A percentile compares a stretch with the other conserved stretches of the same genome.
Conservation (phyloP, 2,113 vertebrate genomes). For the Scortum barcoo region DNA sequence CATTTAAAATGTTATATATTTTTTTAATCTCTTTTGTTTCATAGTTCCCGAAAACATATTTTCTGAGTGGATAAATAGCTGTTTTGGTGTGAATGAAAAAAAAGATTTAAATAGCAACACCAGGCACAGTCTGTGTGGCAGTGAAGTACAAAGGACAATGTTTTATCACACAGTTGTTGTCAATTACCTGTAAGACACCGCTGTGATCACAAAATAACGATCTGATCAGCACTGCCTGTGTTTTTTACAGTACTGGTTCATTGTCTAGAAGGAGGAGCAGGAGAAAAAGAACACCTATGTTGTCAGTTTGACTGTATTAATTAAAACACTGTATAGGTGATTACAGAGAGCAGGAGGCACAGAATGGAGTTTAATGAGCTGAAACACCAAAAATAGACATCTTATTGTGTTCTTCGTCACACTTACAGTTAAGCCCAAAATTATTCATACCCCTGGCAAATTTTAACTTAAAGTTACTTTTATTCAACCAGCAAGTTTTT, state of each 20-base stretch:
- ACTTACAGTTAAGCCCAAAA: too few relatives aligned
- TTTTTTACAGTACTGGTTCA: background rate
- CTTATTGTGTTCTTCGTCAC: background rate
- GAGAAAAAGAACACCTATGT: background rate
- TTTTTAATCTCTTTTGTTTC: background rate
- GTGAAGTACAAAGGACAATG: too few relatives aligned
- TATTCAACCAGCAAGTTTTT: too few relatives aligned
- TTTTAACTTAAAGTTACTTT: too few relatives aligned
- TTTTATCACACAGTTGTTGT: background rate
- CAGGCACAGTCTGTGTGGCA: background rate
- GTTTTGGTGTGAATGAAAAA: background rate
- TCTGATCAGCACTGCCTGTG: background rate
- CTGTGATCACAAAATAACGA: background rate
- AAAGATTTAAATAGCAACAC: background rate
- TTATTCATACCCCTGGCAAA: too few relatives aligned
- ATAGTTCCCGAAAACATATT: background rate
- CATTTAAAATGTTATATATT: too few relatives aligned
- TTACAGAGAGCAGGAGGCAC: background rate
- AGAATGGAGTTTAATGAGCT: constrained; percentile 1
- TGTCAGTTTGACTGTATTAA: background rate
- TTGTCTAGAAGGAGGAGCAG: background rate
- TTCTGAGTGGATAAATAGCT: background rate
- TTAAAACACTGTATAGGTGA: background rate
- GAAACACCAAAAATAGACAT: background rate
- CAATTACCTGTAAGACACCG: background rate